Evolutionary conservation across 2,888 invertebrate genomes (phyloP).

Genomic region (Clivina fossor): DNA sequence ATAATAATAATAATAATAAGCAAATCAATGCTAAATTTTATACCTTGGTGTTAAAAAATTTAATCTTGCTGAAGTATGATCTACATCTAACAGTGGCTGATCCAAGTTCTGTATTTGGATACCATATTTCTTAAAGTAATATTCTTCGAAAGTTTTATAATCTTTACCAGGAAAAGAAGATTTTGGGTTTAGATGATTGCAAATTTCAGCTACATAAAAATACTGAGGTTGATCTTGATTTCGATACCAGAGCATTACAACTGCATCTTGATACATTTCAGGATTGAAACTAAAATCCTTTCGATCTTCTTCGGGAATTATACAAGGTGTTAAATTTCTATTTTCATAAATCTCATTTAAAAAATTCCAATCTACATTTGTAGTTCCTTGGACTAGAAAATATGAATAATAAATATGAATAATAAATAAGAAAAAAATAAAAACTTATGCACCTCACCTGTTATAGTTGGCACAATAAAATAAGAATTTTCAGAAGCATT

Average conservation of each 20-base stretch:
- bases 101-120: conserved; percentile 82
- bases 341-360: conserved; percentile 75
- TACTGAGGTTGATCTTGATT: conserved; percentile 95
- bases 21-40: too few species aligned
- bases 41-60: conserved; percentile 90
- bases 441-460: conserved; percentile 50
- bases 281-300: conserved; percentile 71
- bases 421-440: conserved; percentile 11
- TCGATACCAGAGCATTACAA: conserved; percentile 98
- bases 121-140: conserved; percentile 89
- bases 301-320: conserved; percentile 65
- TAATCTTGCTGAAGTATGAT: conserved; percentile 93
- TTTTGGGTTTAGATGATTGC: conserved; percentile 78
- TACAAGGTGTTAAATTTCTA: conserved; percentile 61
- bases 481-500: conserved; percentile 79
- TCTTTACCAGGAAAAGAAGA: conserved; percentile 88
- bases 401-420: conserved; percentile 11
- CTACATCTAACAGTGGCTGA: conserved; percentile 94
- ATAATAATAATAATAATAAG: conserved; percentile 10
- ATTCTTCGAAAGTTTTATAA: conserved; percentile 91
- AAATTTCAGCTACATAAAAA: conserved; percentile 97
- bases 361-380: conserved; percentile 84
- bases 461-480: conserved; percentile 83
- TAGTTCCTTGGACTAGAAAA: conserved; percentile 43
- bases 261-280: conserved; percentile 87